These are phyloP conservation scores for Channa maculata DNA, from an alignment of 2,113 vertebrate species.

Conservation along the genomic window DNA sequence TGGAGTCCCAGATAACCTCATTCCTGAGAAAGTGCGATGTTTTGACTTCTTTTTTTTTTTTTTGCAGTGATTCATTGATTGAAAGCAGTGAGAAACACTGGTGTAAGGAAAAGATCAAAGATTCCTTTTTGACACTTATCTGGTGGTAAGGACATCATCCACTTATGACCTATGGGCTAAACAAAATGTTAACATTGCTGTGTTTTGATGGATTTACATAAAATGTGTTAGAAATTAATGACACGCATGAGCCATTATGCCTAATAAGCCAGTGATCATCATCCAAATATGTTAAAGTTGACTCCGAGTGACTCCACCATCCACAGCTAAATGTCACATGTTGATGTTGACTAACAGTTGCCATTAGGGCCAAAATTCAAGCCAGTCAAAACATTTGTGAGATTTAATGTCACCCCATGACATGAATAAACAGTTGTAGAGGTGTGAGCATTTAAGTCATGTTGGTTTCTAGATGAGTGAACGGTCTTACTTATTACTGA, in stretches of 20 bases:
- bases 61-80: conserved; percentile 8
- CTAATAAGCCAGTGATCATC: conserved; percentile 6
- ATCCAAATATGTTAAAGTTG: neutral
- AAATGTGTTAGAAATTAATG: conserved; percentile 32
- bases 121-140: conserved; percentile 14
- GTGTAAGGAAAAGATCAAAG: conserved; percentile 29
- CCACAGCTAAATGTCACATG: neutral
- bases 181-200: conserved; percentile 14
- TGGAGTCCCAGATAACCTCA: too few species aligned
- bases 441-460: neutral
- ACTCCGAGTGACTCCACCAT: neutral
- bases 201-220: conserved; percentile 48
- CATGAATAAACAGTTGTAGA: neutral
- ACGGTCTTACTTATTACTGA: too few species aligned
- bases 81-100: conserved; percentile 16
- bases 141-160: conserved; percentile 35
- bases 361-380: neutral
- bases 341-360: neutral
- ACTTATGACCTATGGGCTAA: conserved; percentile 52
- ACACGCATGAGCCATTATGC: conserved; percentile 11
- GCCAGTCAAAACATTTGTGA: neutral
- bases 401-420: neutral
- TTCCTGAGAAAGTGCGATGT: too few species aligned
- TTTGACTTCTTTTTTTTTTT: too few species aligned
- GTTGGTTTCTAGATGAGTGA: neutral